phyloP scores from a whole-genome alignment of 2,888 invertebrate genomes.

The Panorpa germanica region DNA sequence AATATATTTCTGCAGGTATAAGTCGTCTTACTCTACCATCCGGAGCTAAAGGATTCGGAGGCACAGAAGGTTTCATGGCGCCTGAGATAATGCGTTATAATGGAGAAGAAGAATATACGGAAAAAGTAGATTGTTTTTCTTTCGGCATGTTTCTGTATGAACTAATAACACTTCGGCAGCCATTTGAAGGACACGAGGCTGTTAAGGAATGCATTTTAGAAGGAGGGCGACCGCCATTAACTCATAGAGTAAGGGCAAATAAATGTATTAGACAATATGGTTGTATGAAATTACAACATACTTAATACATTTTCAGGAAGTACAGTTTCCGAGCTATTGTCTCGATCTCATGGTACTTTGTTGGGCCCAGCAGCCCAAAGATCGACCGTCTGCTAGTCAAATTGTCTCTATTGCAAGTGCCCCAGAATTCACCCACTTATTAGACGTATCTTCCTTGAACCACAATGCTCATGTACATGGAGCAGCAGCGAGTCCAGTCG shows the following conservation, averaged over 20 bases:
- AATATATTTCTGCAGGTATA: slow-evolving; percentile 35
- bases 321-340: slow-evolving; percentile 69
- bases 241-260: slow-evolving; percentile 42
- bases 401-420: slow-evolving; percentile 82
- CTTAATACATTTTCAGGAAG: slow-evolving; percentile 31
- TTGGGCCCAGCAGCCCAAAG: slow-evolving; percentile 73
- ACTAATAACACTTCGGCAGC: slow-evolving; percentile 77
- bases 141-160: slow-evolving; percentile 98
- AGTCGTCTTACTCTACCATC: slow-evolving; percentile 75
- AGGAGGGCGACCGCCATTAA: slow-evolving; percentile 78
- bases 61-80: slow-evolving; percentile 98
- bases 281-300: slow-evolving; percentile 10
- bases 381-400: slow-evolving; percentile 86
- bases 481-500: slow-evolving; percentile 30
- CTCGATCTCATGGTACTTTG: slow-evolving; percentile 91
- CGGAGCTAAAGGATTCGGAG: slow-evolving; percentile 93
- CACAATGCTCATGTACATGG: slow-evolving; percentile 45
- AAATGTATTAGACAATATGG: neutral
- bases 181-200: slow-evolving; percentile 92
- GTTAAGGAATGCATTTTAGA: slow-evolving; percentile 93
- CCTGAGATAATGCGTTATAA: slow-evolving; percentile 97
- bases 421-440: slow-evolving; percentile 81
- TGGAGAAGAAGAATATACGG: slow-evolving; percentile 96
- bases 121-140: slow-evolving; percentile 97
- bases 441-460: slow-evolving; percentile 57